Conservation (phyloP, 2,888 invertebrate genomes). For the Parnassius apollo region DNA sequence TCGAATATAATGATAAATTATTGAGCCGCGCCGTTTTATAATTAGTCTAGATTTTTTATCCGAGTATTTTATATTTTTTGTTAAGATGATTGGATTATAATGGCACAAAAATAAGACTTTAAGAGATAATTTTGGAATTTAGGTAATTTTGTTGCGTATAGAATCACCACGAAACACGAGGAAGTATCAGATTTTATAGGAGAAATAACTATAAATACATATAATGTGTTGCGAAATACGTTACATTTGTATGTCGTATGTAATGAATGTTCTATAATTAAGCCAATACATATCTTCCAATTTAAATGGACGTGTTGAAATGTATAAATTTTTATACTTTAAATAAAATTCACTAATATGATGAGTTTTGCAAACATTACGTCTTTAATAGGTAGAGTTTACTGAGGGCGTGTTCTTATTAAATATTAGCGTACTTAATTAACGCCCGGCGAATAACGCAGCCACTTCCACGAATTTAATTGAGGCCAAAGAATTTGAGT, state of each 20-base stretch:
- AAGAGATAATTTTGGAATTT: constrained; percentile 16
- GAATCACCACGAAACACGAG: too few species aligned
- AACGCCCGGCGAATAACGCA: constrained; percentile 65
- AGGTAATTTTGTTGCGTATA: constrained; percentile 4
- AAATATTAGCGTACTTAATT: constrained; percentile 74
- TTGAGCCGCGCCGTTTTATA: constrained; percentile 19
- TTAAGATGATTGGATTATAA: constrained; percentile 26
- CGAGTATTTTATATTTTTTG: constrained; percentile 22
- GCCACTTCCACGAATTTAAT: constrained; percentile 76
- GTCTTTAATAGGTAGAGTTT: constrained; percentile 41
- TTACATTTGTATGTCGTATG: too few species aligned
- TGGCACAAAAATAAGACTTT: constrained; percentile 10
- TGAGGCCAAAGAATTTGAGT: constrained; percentile 76
- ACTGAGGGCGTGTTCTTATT: constrained; percentile 52
- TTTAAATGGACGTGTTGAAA: too few species aligned
- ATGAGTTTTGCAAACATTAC: constrained; percentile 40
- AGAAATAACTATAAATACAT: too few species aligned
- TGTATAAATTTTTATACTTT: too few species aligned
- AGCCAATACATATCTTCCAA: too few species aligned
- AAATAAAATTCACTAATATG: background rate
- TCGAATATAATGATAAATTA: constrained; percentile 22
- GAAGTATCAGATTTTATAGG: too few species aligned
- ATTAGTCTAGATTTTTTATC: constrained; percentile 28
- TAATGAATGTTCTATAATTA: too few species aligned
- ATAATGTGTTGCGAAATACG: too few species aligned